phyloP scores from a whole-genome alignment of 1,140 invertebrate species.

The Microplitis mediator region DNA sequence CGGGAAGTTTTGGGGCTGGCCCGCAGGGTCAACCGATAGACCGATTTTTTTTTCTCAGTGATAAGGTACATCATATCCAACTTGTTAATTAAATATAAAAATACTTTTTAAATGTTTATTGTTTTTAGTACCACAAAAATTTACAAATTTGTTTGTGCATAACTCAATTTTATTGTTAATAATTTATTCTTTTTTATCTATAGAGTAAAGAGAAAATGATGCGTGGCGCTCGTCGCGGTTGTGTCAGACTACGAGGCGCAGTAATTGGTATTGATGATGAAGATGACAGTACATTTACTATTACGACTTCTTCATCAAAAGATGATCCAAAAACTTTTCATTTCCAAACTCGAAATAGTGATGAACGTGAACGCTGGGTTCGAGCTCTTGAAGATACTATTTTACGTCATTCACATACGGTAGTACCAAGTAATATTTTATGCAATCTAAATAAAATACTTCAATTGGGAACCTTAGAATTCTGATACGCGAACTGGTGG shows the following conservation, averaged over 20 bases:
- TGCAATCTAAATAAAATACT: not conserved
- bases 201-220: constrained; percentile 99
- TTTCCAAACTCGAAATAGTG: constrained; percentile 89
- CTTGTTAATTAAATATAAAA: too few species aligned
- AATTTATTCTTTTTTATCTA: constrained; percentile 49
- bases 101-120: too few species aligned
- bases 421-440: constrained; percentile 34
- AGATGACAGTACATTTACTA: constrained; percentile 98
- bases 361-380: constrained; percentile 96
- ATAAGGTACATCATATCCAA: too few species aligned
- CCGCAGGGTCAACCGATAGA: too few species aligned
- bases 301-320: constrained; percentile 76
- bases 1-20: too few species aligned
- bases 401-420: constrained; percentile 75
- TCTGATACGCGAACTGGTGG: too few species aligned
- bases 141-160: too few species aligned
- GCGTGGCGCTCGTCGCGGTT: constrained; percentile 91
- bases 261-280: constrained; percentile 99
- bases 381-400: constrained; percentile 94
- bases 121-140: too few species aligned
- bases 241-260: constrained; percentile 91
- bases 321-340: constrained; percentile 97
- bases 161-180: not conserved
- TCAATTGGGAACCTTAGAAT: not conserved
- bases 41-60: too few species aligned